phyloP scores from a whole-genome alignment of 1,140 invertebrate genomes.

The Pseudomyrmex gracilis region DNA sequence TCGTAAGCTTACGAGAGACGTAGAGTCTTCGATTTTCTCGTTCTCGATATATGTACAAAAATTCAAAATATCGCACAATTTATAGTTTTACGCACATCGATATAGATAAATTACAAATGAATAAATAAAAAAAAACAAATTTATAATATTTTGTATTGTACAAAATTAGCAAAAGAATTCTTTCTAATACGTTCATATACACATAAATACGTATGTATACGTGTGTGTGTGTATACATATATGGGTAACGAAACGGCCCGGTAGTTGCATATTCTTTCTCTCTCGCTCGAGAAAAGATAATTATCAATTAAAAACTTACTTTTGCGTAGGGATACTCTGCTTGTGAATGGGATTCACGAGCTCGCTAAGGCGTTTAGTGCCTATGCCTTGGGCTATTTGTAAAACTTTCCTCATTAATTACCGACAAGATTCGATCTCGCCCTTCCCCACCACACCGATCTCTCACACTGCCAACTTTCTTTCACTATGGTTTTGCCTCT shows the following conservation, averaged over 20 bases:
- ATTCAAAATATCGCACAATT: no score
- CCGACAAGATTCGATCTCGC: slow-evolving; percentile 80
- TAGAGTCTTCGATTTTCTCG: neutral
- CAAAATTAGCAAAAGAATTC: no score
- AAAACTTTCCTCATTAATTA: slow-evolving; percentile 83
- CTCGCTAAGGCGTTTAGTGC: slow-evolving; percentile 74
- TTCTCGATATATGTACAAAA: neutral
- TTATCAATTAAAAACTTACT: slow-evolving; percentile 75
- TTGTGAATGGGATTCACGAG: slow-evolving; percentile 74
- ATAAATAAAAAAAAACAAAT: no score
- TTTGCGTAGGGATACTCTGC: slow-evolving; percentile 65
- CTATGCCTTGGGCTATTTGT: slow-evolving; percentile 79
- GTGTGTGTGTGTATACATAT: no score
- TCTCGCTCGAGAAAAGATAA: slow-evolving; percentile 64
- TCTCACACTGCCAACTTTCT: slow-evolving; percentile 55
- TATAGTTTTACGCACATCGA: no score
- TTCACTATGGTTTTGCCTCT: slow-evolving; percentile 57
- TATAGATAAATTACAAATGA: no score
- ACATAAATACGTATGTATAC: no score
- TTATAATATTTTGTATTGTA: no score
- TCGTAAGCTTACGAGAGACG: neutral
- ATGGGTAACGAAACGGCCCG: neutral
- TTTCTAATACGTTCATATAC: no score
- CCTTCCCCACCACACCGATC: slow-evolving; percentile 60
- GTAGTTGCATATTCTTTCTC: neutral